Evolutionary conservation across 2,888 invertebrate species (phyloP), one percentile per base, ranked within the genome.

Genomic region (Micoletzkya japonica): DNA sequence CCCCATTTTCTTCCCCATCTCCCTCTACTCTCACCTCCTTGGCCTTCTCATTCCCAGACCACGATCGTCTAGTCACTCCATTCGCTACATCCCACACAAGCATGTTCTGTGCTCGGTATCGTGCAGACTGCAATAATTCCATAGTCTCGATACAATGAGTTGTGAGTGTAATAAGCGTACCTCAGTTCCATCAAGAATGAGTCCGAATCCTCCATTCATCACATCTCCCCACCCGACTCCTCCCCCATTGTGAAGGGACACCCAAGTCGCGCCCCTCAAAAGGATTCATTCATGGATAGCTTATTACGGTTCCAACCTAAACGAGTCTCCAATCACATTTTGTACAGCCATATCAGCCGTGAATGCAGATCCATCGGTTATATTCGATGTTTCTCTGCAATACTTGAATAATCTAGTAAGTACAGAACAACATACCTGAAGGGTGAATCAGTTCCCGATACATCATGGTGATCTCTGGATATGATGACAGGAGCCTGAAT

Each of bases 381-480:
- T 88, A 81, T 90, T 90, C n/a, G 90, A 89, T 0, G 90, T 90
- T 82, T 90, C 90, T 34, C 90, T 82, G 73, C 74, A 79, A 30
- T 17, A 6, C 14, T n/a, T n/a, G n/a, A n/a, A n/a, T n/a, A n/a
- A n/a, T n/a, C n/a, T n/a, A n/a, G n/a, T 7, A 7, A 39, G 7
- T 39, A 7, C 39, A 10, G 2, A 58, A n/a, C 2, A 39, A 7
- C 20, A 24, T 24, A 67, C 68, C 68, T 70, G 85, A 87, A 90
- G 1, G 90, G 90, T 75, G 89, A 89, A 85, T 90, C 90, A 1
- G 90, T 89, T 24, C 90, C 90, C 73, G 89, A 89, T 32, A 90
- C 90, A 81, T 90, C 90, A 84, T 90, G 90, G 80, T 90, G 90
- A 83, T 90, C 90, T 14, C 90, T 82, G 73, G 89, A 89, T 34